Evolutionary conservation across 2,888 invertebrate species (phyloP).

Genomic region (Anarsia innoxiella): DNA sequence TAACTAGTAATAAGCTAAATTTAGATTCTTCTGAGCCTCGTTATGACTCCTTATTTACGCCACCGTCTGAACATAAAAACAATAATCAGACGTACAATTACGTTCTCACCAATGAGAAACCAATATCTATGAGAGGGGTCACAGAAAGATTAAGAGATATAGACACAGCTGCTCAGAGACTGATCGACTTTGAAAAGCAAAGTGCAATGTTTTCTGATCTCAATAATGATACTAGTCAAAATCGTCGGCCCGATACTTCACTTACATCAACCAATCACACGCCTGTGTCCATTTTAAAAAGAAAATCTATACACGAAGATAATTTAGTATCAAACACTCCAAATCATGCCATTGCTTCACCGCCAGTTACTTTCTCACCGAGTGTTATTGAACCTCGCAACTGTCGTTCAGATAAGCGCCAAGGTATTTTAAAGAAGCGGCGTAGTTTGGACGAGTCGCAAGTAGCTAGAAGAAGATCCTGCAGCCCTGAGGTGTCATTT

Average conservation of each 20-base stretch:
- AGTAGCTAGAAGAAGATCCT: conserved; percentile 79
- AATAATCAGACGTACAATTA: conserved; percentile 53
- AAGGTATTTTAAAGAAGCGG: conserved; percentile 89
- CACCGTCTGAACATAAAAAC: conserved; percentile 49
- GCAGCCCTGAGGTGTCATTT: conserved; percentile 80
- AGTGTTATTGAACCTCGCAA: conserved; percentile 81
- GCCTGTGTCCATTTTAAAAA: conserved; percentile 81
- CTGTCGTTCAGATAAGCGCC: conserved; percentile 72
- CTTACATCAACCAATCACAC: conserved; percentile 56
- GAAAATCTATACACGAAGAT: conserved; percentile 77
- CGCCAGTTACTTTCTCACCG: conserved; percentile 88
- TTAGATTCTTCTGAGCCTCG: conserved; percentile 52
- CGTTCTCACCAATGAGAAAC: conserved; percentile 46
- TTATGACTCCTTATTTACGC: conserved; percentile 51
- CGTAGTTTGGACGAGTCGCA: conserved; percentile 88
- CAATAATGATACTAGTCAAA: conserved; percentile 72
- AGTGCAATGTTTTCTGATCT: conserved; percentile 74
- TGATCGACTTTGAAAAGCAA: conserved; percentile 72
- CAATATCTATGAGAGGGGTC: conserved; percentile 53
- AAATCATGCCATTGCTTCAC: conserved; percentile 73
- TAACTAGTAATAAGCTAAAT: conserved; percentile 66
- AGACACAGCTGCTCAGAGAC: conserved; percentile 70
- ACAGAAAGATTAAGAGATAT: conserved; percentile 67
- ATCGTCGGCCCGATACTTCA: conserved; percentile 60
- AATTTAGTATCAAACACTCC: conserved; percentile 59